Evolutionary conservation across 1,140 invertebrate species (phyloP), one percentile per base, ranked within the genome.

Genomic region (Bombus confusus): DNA sequence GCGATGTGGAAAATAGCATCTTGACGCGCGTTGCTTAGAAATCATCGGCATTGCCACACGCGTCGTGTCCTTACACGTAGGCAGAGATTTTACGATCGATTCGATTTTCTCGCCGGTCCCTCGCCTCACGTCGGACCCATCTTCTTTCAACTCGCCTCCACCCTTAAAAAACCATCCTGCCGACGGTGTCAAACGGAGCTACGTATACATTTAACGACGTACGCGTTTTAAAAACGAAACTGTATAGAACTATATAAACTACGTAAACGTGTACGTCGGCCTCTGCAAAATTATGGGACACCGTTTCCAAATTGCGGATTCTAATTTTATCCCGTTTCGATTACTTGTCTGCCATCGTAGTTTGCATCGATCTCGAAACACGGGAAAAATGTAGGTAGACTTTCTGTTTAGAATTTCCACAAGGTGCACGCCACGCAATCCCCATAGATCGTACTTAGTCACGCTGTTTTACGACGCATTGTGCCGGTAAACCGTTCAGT

Each of bases 391-490:
- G 69, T 22, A 12, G 64, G 34, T 15, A 22, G 31, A 57, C 13
- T 31, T 28, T 25, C 22, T 25, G 47, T 12, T 41, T 22, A 28
- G n/a, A 31, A n/a, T 9, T 81, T 59, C 22, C 68, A 31, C 43
- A 34, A 34, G 47, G 13, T 31, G 47, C 25, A 52, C 31, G 13
- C 66, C 2, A 18, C 12, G 37, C 68, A 39, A 34, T 81, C 39
- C 52, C 69, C 64, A 57, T 62, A 74, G 69, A 81, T 81, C 31
- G 52, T 73, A 43, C 37, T 81, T 73, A 73, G 80, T 74, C 69
- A 74, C 80, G 68, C 52, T n/a, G 80, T 13, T 81, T 81, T 74
- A 80, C 80, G 80, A 62, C 37, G 52, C 69, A 81, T 81, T 74
- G 68, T 74, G 39, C 69, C 68, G 52, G 41, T 73, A 81, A 81